Base-by-base conservation (phyloP, 2,888 invertebrate genomes). In the Leptinotarsa rubiginosa region DNA sequence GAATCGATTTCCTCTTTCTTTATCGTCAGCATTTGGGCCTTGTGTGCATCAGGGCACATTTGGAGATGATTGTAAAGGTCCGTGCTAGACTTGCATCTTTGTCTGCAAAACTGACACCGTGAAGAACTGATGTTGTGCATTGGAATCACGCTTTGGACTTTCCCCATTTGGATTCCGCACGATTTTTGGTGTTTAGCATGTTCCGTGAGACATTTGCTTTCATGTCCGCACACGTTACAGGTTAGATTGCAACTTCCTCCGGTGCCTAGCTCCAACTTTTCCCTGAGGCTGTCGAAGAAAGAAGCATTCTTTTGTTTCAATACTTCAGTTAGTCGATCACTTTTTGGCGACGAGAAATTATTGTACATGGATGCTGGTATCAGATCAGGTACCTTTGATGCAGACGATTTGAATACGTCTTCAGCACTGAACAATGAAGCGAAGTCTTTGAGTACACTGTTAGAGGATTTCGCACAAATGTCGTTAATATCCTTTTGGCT, bases 91-190 rank as follows among this genome's bases (percentile, higher is more conserved):
- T 96, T 96, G 87, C 96, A 96, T 76, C 96, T 91, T 86, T 95
- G 95, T 78, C 96, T 91, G 86, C 96, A 96, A 85, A 93, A 93
- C 87, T 95, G 95, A 86, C 96, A 96, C 74, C 96, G 91, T 68
- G 95, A 94, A 16, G 95, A 94, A 77, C 93, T 92, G 80, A 89
- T 90, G 65, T 89, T 86, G 76, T 88, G 88, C 50, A 89, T 83
- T 10, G 90, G 86, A 78, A 83, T 80, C 47, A 83, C 78, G 69
- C 78, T 82, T 15, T 79, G 83, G 72, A 80, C 72, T 69, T 76
- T 82, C 18, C 72, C 79, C 10, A 65, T 76, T 73, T 82, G 83
- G 67, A 88, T 89, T 59, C 90, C 90, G 83, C 93, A 94, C 72
- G 89, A 89, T 85, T 94, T 94, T 84, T 93, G 92, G 85, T 96